Conservation (phyloP, 2,888 invertebrate species). For the Cetonia aurata region DNA sequence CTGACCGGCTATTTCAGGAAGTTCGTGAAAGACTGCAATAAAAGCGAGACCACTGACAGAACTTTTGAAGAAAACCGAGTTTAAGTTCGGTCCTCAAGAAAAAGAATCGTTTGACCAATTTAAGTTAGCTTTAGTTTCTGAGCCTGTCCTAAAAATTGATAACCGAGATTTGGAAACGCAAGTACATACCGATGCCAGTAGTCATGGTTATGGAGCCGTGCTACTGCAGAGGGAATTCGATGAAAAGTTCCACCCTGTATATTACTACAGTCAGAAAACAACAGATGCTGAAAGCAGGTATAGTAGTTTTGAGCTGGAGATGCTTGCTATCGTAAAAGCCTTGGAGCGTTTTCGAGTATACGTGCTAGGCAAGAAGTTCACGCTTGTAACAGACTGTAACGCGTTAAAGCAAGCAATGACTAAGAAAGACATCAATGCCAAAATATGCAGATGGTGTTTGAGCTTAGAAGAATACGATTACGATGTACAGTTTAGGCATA, state of each 20-base stretch:
- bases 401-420: background rate
- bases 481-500: background rate
- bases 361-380: background rate
- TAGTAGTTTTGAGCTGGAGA: slow-evolving; percentile 59
- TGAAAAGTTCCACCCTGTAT: slow-evolving; percentile 18
- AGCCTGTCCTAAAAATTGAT: too few relatives aligned
- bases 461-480: background rate
- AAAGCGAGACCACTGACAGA: slow-evolving; percentile 29
- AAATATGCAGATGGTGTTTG: background rate
- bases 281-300: slow-evolving; percentile 44
- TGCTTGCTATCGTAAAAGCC: slow-evolving; percentile 57
- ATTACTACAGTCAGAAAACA: too few relatives aligned
- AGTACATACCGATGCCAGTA: slow-evolving; percentile 55
- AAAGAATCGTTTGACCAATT: too few relatives aligned
- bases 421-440: background rate
- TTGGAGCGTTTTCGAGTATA: slow-evolving; percentile 58
- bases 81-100: background rate
- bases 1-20: slow-evolving; percentile 22
- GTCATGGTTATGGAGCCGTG: slow-evolving; percentile 54
- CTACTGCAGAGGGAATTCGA: slow-evolving; percentile 46
- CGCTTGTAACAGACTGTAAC: background rate
- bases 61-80: background rate
- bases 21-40: slow-evolving; percentile 9
- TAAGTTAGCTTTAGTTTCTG: too few relatives aligned
- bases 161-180: slow-evolving; percentile 42